phyloP scores from a whole-genome alignment of 2,797 vertebrate species.

The Paedocypris micromegethes region DNA sequence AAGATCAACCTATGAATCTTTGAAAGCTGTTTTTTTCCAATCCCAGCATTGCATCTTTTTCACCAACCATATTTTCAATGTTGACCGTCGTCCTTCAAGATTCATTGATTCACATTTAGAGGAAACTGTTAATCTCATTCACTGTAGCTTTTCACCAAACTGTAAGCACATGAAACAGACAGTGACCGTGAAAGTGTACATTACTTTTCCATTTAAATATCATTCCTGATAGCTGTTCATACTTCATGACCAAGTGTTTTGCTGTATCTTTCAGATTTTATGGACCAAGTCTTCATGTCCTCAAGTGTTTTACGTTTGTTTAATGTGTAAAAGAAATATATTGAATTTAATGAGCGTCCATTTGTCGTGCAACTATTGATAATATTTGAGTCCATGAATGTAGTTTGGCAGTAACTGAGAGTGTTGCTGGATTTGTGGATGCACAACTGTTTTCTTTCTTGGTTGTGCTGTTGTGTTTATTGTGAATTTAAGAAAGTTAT shows the following conservation, averaged over 20 bases:
- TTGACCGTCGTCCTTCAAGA: no score
- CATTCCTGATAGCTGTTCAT: neutral
- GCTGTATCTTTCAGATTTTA: constrained; percentile 42
- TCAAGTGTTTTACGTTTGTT: constrained; percentile 41
- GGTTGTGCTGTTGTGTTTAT: neutral
- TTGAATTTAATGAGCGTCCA: no score
- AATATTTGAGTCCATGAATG: constrained; percentile 58
- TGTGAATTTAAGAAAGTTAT: neutral
- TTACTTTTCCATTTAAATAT: constrained; percentile 13
- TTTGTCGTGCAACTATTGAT: constrained; percentile 46
- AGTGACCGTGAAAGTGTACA: constrained; percentile 7
- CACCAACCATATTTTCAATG: no score
- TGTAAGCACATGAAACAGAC: constrained; percentile 2
- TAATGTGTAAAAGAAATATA: constrained; percentile 9
- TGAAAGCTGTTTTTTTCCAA: no score
- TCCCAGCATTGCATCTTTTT: no score
- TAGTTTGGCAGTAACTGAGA: constrained; percentile 53
- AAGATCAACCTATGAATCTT: no score
- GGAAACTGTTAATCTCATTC: neutral
- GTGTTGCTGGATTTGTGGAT: constrained; percentile 29
- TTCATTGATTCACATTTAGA: no score
- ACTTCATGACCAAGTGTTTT: neutral
- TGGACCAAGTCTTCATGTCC: constrained; percentile 55
- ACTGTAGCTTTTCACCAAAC: neutral
- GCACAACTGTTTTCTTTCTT: neutral